Percentiles rank a stretch among this genome's conserved stretches.
phyloP scores from a whole-genome alignment of 53 echinoderm and acorn worm genomes.

The Luidia sarsii region DNA sequence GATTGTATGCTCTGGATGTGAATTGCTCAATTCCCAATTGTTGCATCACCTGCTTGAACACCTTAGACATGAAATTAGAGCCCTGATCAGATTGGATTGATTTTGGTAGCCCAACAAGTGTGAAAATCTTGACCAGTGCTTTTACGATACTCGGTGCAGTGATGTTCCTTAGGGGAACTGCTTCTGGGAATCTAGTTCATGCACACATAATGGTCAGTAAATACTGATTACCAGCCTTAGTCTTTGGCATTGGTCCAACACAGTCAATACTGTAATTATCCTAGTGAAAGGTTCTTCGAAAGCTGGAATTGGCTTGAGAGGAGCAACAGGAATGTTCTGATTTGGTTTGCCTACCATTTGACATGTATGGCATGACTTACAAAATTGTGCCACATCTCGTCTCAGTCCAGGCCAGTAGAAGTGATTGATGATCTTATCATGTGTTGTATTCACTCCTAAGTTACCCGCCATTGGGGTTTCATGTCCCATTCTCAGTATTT shows the following conservation, averaged over 20 bases:
- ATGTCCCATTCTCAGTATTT: slow-evolving; percentile 28
- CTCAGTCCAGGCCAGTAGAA: slow-evolving; percentile 48
- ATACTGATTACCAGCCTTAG: slow-evolving; percentile 58
- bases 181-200: slow-evolving; percentile 76
- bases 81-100: slow-evolving; percentile 35
- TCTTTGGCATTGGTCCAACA: slow-evolving; percentile 64
- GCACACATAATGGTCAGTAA: slow-evolving; percentile 73
- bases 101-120: slow-evolving; percentile 30
- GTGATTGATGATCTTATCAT: slow-evolving; percentile 27
- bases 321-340: slow-evolving; percentile 59
- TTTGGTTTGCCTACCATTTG: slow-evolving; percentile 63
- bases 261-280: slow-evolving; percentile 57
- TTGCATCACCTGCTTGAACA: slow-evolving; percentile 57
- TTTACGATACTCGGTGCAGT: slow-evolving; percentile 39
- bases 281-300: slow-evolving; percentile 63
- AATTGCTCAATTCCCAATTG: slow-evolving; percentile 47
- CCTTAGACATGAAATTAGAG: slow-evolving; percentile 24
- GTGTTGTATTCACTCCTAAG: slow-evolving; percentile 52
- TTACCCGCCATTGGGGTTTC: slow-evolving; percentile 49
- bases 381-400: slow-evolving; percentile 28
- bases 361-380: slow-evolving; percentile 26
- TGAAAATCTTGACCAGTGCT: slow-evolving; percentile 59
- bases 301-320: slow-evolving; percentile 53
- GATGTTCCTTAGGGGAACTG: slow-evolving; percentile 68
- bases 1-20: slow-evolving; percentile 73